Percentiles rank a stretch among this genome's conserved stretches.
phyloP scores from a whole-genome alignment of 2,797 vertebrate genomes.

The Typhlichthys subterraneus region DNA sequence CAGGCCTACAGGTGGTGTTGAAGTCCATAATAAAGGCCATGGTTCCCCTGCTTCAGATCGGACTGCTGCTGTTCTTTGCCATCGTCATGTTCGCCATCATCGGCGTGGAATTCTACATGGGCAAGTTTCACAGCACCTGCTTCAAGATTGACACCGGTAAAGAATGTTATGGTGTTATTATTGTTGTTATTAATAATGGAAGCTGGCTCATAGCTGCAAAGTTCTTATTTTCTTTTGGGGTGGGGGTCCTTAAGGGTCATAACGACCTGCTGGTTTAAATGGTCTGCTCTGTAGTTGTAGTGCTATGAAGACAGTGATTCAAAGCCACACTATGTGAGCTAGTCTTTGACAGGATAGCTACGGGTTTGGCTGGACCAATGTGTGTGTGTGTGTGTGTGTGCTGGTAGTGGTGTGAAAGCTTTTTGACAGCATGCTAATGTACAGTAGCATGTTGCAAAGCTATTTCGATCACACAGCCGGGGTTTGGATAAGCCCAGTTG shows the following conservation, averaged over 20 bases:
- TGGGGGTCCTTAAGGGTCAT: too few species aligned
- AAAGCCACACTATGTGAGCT: too few species aligned
- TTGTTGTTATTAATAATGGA: too few species aligned
- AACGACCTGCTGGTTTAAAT: too few species aligned
- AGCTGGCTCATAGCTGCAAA: too few species aligned
- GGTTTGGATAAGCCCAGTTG: too few species aligned
- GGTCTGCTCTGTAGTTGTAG: too few species aligned
- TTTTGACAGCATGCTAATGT: conserved; percentile 49
- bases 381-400: not conserved
- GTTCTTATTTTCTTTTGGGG: too few species aligned
- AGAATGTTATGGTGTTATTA: too few species aligned
- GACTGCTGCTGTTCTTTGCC: conserved; percentile 95
- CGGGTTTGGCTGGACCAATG: too few species aligned
- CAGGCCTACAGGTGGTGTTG: conserved; percentile 95
- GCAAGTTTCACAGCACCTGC: conserved; percentile 93
- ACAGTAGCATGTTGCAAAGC: conserved; percentile 40
- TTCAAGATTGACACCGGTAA: conserved; percentile 86
- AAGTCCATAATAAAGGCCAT: conserved; percentile 99
- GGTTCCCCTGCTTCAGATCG: conserved; percentile 97
- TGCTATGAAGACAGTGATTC: too few species aligned
- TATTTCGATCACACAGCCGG: conserved; percentile 39
- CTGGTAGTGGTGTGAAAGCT: conserved; percentile 38
- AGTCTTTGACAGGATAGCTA: too few species aligned
- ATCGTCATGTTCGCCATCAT: conserved; percentile 99
- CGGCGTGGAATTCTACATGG: conserved; percentile 97